phyloP scores from a whole-genome alignment of 2,888 invertebrate species.

The Drosophila nr. medialis region DNA sequence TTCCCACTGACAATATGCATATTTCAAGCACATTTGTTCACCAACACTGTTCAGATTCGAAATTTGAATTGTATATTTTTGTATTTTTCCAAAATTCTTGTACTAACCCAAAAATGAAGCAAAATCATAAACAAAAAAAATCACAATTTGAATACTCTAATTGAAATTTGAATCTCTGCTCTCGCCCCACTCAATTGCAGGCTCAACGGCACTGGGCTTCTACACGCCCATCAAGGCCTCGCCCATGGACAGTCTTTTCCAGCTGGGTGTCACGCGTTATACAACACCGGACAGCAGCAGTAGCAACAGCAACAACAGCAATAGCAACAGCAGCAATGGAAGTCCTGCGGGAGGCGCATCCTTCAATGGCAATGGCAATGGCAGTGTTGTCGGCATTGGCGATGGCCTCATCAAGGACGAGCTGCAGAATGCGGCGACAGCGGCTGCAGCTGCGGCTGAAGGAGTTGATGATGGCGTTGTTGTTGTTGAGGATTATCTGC shows the following conservation, averaged over 20 bases:
- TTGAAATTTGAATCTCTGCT: neutral
- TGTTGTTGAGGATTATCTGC: conserved; percentile 52
- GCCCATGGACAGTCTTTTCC: conserved; percentile 88
- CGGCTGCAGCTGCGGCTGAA: conserved; percentile 26
- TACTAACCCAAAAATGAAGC: conserved; percentile 13
- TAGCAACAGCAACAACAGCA: conserved; percentile 30
- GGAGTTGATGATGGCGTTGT: neutral
- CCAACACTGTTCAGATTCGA: conserved; percentile 33
- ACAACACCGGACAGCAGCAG: conserved; percentile 55
- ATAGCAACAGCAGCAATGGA: conserved; percentile 46
- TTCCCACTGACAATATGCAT: conserved; percentile 29
- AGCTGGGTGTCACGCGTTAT: conserved; percentile 90
- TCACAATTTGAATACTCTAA: neutral
- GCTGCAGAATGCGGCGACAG: conserved; percentile 17
- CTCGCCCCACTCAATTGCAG: conserved; percentile 65
- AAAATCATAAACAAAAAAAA: neutral
- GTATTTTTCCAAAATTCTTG: conserved; percentile 3
- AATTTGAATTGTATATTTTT: neutral
- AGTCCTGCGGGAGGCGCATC: conserved; percentile 38
- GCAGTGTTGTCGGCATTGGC: conserved; percentile 63
- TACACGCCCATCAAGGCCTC: conserved; percentile 93
- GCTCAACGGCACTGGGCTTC: conserved; percentile 90
- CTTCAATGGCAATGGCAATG: conserved; percentile 57
- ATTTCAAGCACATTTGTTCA: conserved; percentile 20
- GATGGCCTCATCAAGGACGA: conserved; percentile 59